Evolutionary conservation across 1,140 invertebrate genomes (phyloP).

Genomic region (Hormaphis cornu): DNA sequence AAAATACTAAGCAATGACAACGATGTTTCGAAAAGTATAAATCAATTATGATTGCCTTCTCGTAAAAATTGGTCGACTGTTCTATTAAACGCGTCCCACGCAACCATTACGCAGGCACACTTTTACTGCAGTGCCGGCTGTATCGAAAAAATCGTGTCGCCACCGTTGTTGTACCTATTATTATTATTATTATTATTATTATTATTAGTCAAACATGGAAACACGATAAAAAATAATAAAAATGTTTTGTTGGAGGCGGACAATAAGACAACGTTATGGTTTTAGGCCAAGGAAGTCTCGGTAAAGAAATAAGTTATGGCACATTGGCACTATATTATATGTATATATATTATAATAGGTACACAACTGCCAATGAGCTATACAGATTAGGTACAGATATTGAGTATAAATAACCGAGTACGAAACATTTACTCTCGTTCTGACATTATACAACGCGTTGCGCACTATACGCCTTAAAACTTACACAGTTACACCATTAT

Average conservation of each 20-base stretch:
- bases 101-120: neutral
- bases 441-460: too few species aligned
- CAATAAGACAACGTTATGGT: conserved; percentile 10
- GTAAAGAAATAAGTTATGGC: too few species aligned
- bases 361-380: too few species aligned
- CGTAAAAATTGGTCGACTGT: neutral
- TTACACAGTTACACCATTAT: too few species aligned
- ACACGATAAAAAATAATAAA: conserved; percentile 21
- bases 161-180: neutral
- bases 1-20: too few species aligned
- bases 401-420: too few species aligned
- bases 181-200: neutral
- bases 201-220: neutral
- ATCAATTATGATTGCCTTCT: neutral
- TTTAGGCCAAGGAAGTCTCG: neutral
- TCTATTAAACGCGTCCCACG: neutral
- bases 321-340: too few species aligned
- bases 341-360: too few species aligned
- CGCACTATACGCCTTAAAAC: too few species aligned
- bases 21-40: too few species aligned
- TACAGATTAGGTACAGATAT: too few species aligned
- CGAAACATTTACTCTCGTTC: too few species aligned
- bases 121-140: neutral
- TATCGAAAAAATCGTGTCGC: conserved; percentile 17
- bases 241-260: neutral